Evolutionary conservation across 2,797 vertebrate genomes (phyloP).

Genomic region (Salarias fasciatus): DNA sequence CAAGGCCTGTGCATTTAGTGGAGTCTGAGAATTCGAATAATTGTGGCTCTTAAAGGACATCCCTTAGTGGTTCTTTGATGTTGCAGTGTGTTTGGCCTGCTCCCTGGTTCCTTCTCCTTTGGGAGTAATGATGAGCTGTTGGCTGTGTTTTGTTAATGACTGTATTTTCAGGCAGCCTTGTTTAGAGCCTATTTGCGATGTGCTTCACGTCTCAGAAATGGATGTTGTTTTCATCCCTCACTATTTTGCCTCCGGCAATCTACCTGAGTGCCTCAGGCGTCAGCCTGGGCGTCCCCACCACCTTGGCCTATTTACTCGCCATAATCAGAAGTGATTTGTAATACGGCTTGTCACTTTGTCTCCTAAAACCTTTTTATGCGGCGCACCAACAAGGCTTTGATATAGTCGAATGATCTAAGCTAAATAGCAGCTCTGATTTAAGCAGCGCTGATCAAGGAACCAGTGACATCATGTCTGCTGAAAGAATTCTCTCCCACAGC

Average conservation of each 20-base stretch:
- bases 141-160: conserved; percentile 5
- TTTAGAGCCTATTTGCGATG: conserved; percentile 11
- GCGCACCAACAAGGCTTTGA: too few species aligned
- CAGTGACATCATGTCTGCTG: neutral
- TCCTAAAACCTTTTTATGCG: neutral
- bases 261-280: conserved; percentile 11
- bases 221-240: conserved; percentile 14
- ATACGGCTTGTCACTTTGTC: neutral
- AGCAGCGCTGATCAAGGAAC: neutral
- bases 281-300: neutral
- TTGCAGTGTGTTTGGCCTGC: neutral
- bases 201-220: neutral
- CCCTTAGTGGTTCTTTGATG: neutral
- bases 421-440: too few species aligned
- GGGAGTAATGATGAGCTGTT: conserved; percentile 3
- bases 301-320: conserved; percentile 7
- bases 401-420: too few species aligned
- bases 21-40: neutral
- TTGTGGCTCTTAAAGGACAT: neutral
- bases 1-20: neutral
- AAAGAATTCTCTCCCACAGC: neutral
- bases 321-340: conserved; percentile 8
- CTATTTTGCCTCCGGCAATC: neutral
- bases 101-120: neutral
- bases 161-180: neutral